Percentiles rank a stretch among this genome's conserved stretches.
Conservation (phyloP, 2,888 invertebrate species). For the Sthenelais limicola region DNA sequence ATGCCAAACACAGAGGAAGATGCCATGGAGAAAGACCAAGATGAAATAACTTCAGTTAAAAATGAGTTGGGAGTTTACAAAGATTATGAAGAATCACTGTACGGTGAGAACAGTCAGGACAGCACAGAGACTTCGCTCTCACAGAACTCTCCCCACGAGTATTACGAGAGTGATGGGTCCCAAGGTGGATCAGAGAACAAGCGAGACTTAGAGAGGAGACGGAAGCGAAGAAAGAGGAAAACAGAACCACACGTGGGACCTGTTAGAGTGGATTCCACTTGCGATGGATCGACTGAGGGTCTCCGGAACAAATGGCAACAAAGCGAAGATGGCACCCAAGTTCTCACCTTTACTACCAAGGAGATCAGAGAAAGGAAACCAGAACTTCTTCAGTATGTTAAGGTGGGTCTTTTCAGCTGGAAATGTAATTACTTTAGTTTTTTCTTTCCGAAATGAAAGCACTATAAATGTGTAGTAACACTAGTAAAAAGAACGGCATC, state of each 20-base stretch:
- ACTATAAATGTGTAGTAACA: too few species aligned
- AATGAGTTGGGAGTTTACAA: not conserved
- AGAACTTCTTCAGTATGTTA: slow-evolving; percentile 33
- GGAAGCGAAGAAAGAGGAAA: not conserved
- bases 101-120: slow-evolving; percentile 32
- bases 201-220: not conserved
- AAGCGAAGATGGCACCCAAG: slow-evolving; percentile 38
- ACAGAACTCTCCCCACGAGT: slow-evolving; percentile 14
- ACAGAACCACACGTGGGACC: not conserved
- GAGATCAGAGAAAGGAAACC: slow-evolving; percentile 36
- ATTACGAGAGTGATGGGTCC: slow-evolving; percentile 26
- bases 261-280: not conserved
- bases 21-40: slow-evolving; percentile 5
- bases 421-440: not conserved
- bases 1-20: slow-evolving; percentile 27
- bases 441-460: too few species aligned
- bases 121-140: slow-evolving; percentile 31
- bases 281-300: slow-evolving; percentile 11
- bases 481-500: too few species aligned
- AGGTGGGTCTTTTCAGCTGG: slow-evolving; percentile 21
- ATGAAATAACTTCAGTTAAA: not conserved
- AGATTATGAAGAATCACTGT: slow-evolving; percentile 24
- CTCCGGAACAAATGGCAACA: slow-evolving; percentile 28
- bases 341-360: slow-evolving; percentile 39
- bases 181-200: not conserved